A percentile compares a stretch with the other conserved stretches of the same genome.
phyloP scores from a whole-genome alignment of 2,797 vertebrate genomes.

The Trachurus trachurus region DNA sequence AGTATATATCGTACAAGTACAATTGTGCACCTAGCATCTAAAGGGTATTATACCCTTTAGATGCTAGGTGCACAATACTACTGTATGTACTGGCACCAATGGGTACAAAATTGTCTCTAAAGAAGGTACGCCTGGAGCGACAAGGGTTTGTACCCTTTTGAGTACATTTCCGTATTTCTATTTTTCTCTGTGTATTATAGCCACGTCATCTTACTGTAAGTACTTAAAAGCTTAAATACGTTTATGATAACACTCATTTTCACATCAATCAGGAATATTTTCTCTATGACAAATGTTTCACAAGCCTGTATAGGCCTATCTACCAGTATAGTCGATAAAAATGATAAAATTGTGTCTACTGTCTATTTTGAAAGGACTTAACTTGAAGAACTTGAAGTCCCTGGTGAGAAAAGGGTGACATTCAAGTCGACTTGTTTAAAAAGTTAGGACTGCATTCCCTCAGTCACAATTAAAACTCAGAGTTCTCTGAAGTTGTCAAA shows the following conservation, averaged over 20 bases:
- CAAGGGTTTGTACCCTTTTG: too few species aligned
- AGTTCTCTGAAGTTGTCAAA: background rate
- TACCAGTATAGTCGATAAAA: background rate
- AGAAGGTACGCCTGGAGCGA: too few species aligned
- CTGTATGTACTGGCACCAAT: too few species aligned
- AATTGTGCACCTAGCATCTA: too few species aligned
- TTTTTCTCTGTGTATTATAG: too few species aligned
- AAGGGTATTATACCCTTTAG: too few species aligned
- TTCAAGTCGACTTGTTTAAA: background rate
- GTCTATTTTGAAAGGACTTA: background rate
- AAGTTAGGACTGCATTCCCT: background rate
- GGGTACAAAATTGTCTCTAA: too few species aligned
- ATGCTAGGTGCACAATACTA: too few species aligned
- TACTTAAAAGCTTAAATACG: too few species aligned
- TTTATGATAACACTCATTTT: background rate
- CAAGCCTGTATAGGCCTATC: background rate
- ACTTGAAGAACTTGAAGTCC: background rate
- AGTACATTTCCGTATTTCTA: too few species aligned
- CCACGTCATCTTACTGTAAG: too few species aligned
- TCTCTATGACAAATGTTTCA: background rate
- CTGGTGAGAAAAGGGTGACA: background rate
- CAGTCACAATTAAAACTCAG: background rate
- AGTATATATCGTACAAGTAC: too few species aligned
- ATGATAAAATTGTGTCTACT: slow-evolving; percentile 25
- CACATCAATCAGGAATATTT: background rate